Evolutionary conservation across 2,113 vertebrate genomes (phyloP).

Genomic region (Meles meles): DNA sequence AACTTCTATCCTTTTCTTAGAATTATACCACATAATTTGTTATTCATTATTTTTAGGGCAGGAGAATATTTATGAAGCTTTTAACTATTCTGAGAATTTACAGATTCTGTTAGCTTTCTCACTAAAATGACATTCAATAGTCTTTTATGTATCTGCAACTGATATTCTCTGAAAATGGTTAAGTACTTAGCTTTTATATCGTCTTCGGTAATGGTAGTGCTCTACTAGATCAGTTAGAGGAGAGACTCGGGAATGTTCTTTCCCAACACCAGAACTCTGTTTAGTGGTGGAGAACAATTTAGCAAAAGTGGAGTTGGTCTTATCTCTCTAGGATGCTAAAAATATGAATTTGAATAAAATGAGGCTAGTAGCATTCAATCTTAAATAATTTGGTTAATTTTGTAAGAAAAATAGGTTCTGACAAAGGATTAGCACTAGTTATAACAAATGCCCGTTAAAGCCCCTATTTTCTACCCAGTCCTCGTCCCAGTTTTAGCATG

Average conservation of each 20-base stretch:
- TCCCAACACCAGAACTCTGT: not conserved
- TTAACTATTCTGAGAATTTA: not conserved
- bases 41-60: not conserved
- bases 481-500: not conserved
- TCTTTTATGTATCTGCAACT: not conserved
- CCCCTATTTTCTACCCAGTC: not conserved
- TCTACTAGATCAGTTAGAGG: not conserved
- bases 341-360: conserved; percentile 13
- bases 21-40: not conserved
- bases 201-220: not conserved
- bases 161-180: not conserved
- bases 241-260: not conserved
- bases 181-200: not conserved
- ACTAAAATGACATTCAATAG: not conserved
- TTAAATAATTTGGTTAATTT: not conserved
- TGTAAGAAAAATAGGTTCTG: not conserved
- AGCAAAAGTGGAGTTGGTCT: not conserved
- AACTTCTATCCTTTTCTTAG: not conserved
- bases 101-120: not conserved
- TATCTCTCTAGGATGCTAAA: not conserved
- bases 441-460: not conserved
- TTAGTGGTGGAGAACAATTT: not conserved
- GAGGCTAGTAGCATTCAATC: not conserved
- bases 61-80: conserved; percentile 23
- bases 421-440: not conserved